These are phyloP conservation scores for Eristalis tenax DNA, from an alignment of 2,888 invertebrate genomes.

Conservation along the genomic window DNA sequence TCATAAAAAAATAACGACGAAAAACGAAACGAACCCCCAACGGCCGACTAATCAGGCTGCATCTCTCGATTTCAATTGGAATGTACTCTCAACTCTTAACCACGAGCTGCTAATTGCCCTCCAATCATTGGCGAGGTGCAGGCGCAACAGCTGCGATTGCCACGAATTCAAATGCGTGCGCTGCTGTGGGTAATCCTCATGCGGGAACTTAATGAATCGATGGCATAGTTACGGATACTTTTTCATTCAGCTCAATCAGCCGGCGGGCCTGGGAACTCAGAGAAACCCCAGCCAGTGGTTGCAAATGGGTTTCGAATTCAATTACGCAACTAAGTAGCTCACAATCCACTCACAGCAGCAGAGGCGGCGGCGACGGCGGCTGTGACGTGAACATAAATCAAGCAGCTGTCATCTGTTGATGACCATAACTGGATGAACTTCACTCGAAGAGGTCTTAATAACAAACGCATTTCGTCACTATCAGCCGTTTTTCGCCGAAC, in stretches of 20 bases:
- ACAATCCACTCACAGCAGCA: background rate
- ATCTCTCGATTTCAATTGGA: constrained; percentile 55
- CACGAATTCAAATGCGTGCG: constrained; percentile 55
- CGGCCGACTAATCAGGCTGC: constrained; percentile 23
- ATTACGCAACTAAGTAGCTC: constrained; percentile 31
- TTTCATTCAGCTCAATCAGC: constrained; percentile 41
- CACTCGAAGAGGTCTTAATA: constrained; percentile 28
- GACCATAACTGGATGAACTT: constrained; percentile 33
- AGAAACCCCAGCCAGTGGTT: constrained; percentile 13
- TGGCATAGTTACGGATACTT: constrained; percentile 26
- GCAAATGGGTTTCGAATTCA: constrained; percentile 50
- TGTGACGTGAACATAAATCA: constrained; percentile 48
- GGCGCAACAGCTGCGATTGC: constrained; percentile 34
- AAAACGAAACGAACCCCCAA: constrained; percentile 8
- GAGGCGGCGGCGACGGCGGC: too few relatives aligned
- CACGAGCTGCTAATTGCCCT: constrained; percentile 14
- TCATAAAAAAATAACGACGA: constrained; percentile 22
- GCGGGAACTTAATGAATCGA: constrained; percentile 64
- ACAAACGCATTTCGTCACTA: constrained; percentile 47
- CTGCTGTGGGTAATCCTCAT: constrained; percentile 19
- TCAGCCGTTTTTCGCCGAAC: constrained; percentile 2
- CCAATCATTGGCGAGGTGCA: constrained; percentile 11
- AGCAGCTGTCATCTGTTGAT: constrained; percentile 60
- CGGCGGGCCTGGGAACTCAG: background rate
- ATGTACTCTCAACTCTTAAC: constrained; percentile 30